These are phyloP conservation scores for Caenorhabditis macrosperma DNA, from an alignment of 2,888 invertebrate genomes.

Conservation along the genomic window DNA sequence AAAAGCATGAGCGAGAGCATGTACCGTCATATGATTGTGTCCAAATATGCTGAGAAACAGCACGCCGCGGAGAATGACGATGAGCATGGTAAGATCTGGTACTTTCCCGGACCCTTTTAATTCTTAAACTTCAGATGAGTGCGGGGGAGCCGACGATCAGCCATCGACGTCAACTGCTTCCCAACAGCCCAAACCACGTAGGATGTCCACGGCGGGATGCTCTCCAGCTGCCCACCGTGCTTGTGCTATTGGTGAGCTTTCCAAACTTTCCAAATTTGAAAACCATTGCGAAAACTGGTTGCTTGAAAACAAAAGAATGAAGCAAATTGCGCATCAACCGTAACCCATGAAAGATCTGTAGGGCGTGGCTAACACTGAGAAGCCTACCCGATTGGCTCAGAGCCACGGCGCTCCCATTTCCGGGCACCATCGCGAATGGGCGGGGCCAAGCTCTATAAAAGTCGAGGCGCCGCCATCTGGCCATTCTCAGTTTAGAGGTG, in stretches of 20 bases:
- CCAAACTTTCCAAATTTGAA: background rate
- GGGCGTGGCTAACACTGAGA: background rate
- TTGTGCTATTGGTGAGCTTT: slow-evolving; percentile 25
- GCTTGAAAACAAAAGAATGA: too few species aligned
- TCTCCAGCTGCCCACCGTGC: slow-evolving; percentile 13
- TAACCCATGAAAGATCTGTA: background rate
- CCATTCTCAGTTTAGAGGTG: background rate
- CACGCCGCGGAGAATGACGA: slow-evolving; percentile 25
- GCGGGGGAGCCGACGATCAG: slow-evolving; percentile 13
- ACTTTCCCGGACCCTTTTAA: background rate
- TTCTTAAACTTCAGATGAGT: slow-evolving; percentile 33
- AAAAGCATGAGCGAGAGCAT: slow-evolving; percentile 71
- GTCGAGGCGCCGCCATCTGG: background rate
- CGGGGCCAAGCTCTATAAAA: background rate
- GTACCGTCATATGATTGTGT: slow-evolving; percentile 36
- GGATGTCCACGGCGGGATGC: slow-evolving; percentile 15
- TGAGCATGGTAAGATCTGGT: slow-evolving; percentile 14
- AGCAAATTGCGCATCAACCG: background rate
- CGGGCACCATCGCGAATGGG: background rate
- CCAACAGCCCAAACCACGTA: background rate
- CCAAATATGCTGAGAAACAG: slow-evolving; percentile 43
- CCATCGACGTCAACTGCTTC: slow-evolving; percentile 39
- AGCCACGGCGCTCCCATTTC: background rate
- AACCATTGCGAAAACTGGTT: background rate
- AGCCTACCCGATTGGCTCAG: background rate